Percentiles rank a stretch among this genome's conserved stretches.
Evolutionary conservation across 1,140 invertebrate genomes (phyloP).

Genomic region (Vollenhovia emeryi): DNA sequence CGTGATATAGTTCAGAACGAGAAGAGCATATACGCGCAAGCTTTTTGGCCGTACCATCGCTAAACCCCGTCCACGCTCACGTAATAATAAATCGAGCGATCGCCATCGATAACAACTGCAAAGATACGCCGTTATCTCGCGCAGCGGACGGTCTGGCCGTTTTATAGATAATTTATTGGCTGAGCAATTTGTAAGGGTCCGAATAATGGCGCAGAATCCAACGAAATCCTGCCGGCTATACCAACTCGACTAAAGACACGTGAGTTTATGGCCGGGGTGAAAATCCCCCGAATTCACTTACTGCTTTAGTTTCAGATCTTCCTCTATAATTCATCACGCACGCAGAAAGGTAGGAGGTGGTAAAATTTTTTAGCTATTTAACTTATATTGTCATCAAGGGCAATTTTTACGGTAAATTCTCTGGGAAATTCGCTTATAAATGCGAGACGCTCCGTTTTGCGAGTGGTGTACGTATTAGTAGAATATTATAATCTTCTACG

Average conservation of each 20-base stretch:
- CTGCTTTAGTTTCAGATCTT: constrained; percentile 42
- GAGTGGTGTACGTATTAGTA: neutral
- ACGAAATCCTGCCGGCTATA: constrained; percentile 51
- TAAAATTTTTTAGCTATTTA: constrained; percentile 19
- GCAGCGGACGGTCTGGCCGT: constrained; percentile 68
- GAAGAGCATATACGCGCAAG: constrained; percentile 67
- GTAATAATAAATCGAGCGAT: constrained; percentile 81
- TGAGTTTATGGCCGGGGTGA: constrained; percentile 56
- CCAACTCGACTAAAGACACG: constrained; percentile 59
- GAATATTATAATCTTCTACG: neutral
- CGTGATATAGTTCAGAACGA: constrained; percentile 69
- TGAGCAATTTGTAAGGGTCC: constrained; percentile 80
- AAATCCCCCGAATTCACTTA: constrained; percentile 57
- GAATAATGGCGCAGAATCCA: constrained; percentile 63
- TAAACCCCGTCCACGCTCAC: constrained; percentile 61
- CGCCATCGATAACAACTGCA: constrained; percentile 82
- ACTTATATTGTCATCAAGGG: neutral
- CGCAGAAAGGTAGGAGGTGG: neutral
- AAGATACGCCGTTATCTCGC: constrained; percentile 81
- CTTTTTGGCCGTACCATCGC: constrained; percentile 68
- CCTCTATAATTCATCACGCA: constrained; percentile 37
- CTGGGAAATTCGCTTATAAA: neutral
- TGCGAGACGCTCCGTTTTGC: neutral
- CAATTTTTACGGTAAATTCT: neutral
- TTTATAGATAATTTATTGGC: constrained; percentile 82